Base-by-base conservation (phyloP, 1,140 invertebrate species). In the Phymastichus coffea region DNA sequence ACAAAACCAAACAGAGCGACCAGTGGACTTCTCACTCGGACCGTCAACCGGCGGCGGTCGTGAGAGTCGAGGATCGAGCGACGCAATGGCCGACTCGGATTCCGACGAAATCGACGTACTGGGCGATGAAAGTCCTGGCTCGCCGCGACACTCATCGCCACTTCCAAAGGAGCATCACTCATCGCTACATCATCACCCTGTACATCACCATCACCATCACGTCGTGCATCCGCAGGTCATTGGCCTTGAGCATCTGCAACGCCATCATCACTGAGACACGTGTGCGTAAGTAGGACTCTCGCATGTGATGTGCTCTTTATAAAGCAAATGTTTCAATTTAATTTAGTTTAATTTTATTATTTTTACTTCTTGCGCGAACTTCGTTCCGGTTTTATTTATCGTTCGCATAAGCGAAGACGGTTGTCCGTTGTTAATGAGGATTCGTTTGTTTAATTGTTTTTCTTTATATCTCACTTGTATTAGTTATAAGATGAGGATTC, bases 41-140 rank as follows among this genome's bases (percentile, higher is more conserved):
- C 71, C 73, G 26, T 73, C 74, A 40, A 71, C 63, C 53, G 60
- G 58, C 49, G 72, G 73, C 40, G 75, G 75, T 0, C 69, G 75
- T 20, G 75, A 78, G 53, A 77, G 74, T 9, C 73, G 74, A 14
- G 75, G 69, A 43, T 76, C 74, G 54, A 78, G 78, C 49, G 76
- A 77, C 54, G 74, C 72, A 1, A 63, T 72, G 4, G 63, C 61
- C 33, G 76, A 79, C 33, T 78, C 77, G 14, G 77, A 78, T 25
- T 68, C 70, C 4, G 77, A 80, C 64, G 77, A 80, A 49, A 78
- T 80, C 57, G 77, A 80, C 63, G 75, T 80, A 1, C 66, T 79
- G 2, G 77, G 76, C 4, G 78, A 76, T 52, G 75, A 78, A 47
- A 72, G 72, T 4, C 69, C 72, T 6, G 17, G 17, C 8, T 72